Conservation (phyloP, 1,140 invertebrate genomes). For the Drosophila rhopaloa region DNA sequence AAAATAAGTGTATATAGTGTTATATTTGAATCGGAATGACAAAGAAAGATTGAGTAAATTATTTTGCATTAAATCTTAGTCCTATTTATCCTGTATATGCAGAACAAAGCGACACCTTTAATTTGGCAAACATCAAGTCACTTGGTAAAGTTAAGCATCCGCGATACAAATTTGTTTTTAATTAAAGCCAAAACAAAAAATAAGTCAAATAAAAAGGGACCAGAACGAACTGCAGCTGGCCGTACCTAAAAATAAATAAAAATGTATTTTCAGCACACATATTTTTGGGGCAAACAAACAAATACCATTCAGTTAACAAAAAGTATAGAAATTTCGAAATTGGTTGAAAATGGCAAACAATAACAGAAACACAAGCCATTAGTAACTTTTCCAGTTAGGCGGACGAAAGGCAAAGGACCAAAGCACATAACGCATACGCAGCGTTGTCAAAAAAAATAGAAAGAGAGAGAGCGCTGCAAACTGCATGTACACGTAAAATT, state of each 20-base stretch:
- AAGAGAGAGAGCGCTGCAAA: not conserved
- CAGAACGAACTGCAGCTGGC: slow-evolving; percentile 10
- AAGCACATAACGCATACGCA: slow-evolving; percentile 46
- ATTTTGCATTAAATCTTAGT: too few relatives aligned
- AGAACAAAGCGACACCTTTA: too few relatives aligned
- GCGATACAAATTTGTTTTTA: slow-evolving; percentile 4
- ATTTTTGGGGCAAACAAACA: slow-evolving; percentile 35
- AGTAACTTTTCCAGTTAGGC: slow-evolving; percentile 54
- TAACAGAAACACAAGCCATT: slow-evolving; percentile 47
- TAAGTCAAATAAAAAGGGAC: slow-evolving; percentile 11
- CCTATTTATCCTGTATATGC: too few relatives aligned
- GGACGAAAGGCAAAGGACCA: not conserved
- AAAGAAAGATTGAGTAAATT: too few relatives aligned
- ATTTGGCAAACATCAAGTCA: too few relatives aligned
- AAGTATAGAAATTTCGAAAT: slow-evolving; percentile 34
- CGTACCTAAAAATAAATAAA: slow-evolving; percentile 21
- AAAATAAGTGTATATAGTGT: too few relatives aligned
- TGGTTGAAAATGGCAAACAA: slow-evolving; percentile 42
- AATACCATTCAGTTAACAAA: slow-evolving; percentile 37
- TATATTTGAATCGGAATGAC: too few relatives aligned
- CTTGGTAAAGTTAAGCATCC: not conserved
- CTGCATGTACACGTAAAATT: slow-evolving; percentile 25
- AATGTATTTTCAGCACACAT: slow-evolving; percentile 24
- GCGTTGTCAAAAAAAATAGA: slow-evolving; percentile 11
- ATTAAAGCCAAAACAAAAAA: slow-evolving; percentile 18